Evolutionary conservation across 2,888 invertebrate species (phyloP), one percentile per base, ranked within the genome.

Genomic region (Brenthis daphne): DNA sequence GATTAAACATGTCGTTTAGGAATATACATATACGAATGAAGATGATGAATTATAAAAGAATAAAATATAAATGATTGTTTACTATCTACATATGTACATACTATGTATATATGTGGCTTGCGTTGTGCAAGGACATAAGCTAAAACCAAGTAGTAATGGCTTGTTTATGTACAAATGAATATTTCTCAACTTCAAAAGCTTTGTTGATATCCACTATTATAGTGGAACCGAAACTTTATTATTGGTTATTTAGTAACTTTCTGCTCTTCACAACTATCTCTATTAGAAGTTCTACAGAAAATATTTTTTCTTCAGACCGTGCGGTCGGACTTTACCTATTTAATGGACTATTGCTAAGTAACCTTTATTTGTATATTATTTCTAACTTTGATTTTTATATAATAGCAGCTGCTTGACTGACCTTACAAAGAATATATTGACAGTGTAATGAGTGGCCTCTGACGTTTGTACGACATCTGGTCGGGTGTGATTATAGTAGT

Each of bases 401-500:
- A 56, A 55, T 60, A 60, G 64, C 43, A 55, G 33, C 14, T 11
- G 33, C 20, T 24, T 66, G 68, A 92, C 95, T 94, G 86, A 96
- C 96, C 96, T 96, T 88, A 96, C 96, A 77, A 97, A 94, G 78
- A 96, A 94, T 76, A 96, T 93, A 88, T 96, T 96, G 81, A 91
- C 81, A 68, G 84, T 86, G 75, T 85, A 89, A 68, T 86, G 82
- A 61, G 92, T 83, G 53, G 88, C 77, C 57, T 88, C 86, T 16
- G 70, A 48, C 1, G 85, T 79, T 67, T 87, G 85, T 69, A 79
- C 72, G 75, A 87, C 82, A 79, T 92, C 74, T 0, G 90, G 85
- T 80, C 92, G 84, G 76, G 89, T 89, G 83, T 91, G 82, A 84
- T 94, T 92, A 83, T 88, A 86, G 77, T 85, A 85, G 77, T 92